Evolutionary conservation across 2,888 invertebrate species (phyloP), one percentile per base, ranked within the genome.

Genomic region (Stomorhina lunata): DNA sequence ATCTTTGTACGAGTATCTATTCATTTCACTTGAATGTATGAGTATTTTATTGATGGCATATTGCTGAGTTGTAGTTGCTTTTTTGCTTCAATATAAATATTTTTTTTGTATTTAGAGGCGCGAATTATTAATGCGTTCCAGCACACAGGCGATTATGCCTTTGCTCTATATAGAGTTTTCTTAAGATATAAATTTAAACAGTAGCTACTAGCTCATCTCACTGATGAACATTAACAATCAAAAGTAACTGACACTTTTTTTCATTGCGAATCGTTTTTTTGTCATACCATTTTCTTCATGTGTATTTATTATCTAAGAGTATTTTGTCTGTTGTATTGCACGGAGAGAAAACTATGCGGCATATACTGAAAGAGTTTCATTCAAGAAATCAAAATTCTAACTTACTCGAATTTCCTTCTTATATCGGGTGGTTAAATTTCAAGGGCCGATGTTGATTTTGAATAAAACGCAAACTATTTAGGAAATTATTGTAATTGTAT

Each of bases 81-180:
- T 9, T 15, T 59, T 68, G 0, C 3, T 2, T 50, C 43, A n/a
- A 17, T 43, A 15, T 6, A 43, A 15, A 55, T 12, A 40, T 4
- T 73, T 17, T 15, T 57, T 20, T 66, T 65, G 9, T 53, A 15
- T 76, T 69, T 32, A 72, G 53, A 81, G 82, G 84, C 81, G 82
- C 84, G 80, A 85, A 84, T 84, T 84, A 84, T 84, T 84, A 84
- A 84, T 85, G 83, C 84, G 84, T 84, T 83, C 82, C 85, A 85
- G 83, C 82, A 71, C 71, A 66, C 66, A 34, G 32, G 69, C 79
- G 76, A 82, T 82, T 79, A 79, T 79, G 82, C 75, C 69, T 65
- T 43, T 57, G 34, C 72, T 79, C 72, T 79, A 80, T 66, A 80
- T 73, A 73, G 20, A 80, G 79, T 73, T 80, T 68, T 80, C 79